Evolutionary conservation across 2,888 invertebrate species (phyloP).

Genomic region (Chloroclysta siterata): DNA sequence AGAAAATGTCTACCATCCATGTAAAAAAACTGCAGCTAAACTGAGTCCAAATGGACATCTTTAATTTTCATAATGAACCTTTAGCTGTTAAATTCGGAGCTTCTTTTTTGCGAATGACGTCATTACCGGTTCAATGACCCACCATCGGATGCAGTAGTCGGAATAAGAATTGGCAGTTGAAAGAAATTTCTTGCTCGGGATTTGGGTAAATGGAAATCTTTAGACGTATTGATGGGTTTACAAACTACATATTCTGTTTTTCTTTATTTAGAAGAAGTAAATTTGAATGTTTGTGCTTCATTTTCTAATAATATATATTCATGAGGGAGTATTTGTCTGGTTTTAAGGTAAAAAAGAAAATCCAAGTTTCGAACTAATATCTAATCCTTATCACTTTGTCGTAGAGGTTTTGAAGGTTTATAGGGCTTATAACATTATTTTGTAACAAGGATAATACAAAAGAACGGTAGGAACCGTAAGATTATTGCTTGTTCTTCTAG

Average conservation of each 20-base stretch:
- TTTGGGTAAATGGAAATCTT: slow-evolving; percentile 7
- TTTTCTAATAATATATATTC: not conserved
- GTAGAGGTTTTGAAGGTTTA: too few relatives aligned
- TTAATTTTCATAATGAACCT: slow-evolving; percentile 1
- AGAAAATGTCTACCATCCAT: not conserved
- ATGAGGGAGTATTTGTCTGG: too few relatives aligned
- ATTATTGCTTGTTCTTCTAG: too few relatives aligned
- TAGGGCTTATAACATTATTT: too few relatives aligned
- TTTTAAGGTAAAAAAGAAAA: too few relatives aligned
- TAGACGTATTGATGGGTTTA: not conserved
- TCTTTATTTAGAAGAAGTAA: not conserved
- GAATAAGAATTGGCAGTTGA: slow-evolving; percentile 15
- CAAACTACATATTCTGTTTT: not conserved
- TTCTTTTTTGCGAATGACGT: slow-evolving; percentile 26
- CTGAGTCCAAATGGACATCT: not conserved
- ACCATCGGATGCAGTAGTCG: slow-evolving; percentile 13
- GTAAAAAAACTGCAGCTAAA: slow-evolving; percentile 1
- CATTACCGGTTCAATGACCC: slow-evolving; percentile 18
- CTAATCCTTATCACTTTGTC: too few relatives aligned
- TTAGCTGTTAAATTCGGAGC: slow-evolving; percentile 4
- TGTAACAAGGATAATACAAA: too few relatives aligned
- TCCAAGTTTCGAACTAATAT: too few relatives aligned
- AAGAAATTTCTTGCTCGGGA: slow-evolving; percentile 1
- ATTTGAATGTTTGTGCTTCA: not conserved
- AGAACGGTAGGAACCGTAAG: too few relatives aligned